A percentile compares a stretch with the other conserved stretches of the same genome.
These are phyloP conservation scores for Cotesia chilonis DNA, from an alignment of 1,140 invertebrate genomes.

Conservation along the genomic window DNA sequence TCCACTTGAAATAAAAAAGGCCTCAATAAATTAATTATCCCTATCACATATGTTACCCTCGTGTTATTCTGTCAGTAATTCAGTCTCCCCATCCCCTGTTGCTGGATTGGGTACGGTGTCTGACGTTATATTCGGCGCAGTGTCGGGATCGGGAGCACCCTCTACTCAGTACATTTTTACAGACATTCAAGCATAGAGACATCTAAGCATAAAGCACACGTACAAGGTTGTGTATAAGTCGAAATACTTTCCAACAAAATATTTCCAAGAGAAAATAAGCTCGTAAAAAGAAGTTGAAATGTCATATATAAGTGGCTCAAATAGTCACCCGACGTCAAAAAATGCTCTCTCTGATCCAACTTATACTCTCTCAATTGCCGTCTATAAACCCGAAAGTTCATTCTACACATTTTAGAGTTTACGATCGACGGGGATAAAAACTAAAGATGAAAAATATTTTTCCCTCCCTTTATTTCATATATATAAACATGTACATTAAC, in stretches of 20 bases:
- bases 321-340: constrained; percentile 5
- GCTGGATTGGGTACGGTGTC: no score
- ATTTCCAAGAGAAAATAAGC: constrained; percentile 48
- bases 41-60: no score
- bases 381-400: constrained; percentile 17
- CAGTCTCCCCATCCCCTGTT: no score
- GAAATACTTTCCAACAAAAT: constrained; percentile 49
- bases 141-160: not conserved
- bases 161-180: not conserved
- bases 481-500: constrained; percentile 10
- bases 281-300: constrained; percentile 39
- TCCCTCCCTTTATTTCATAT: not conserved
- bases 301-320: constrained; percentile 37
- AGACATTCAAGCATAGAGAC: constrained; percentile 19
- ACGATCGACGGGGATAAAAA: constrained; percentile 25
- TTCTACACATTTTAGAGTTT: constrained; percentile 31
- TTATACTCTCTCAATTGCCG: constrained; percentile 6
- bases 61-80: no score
- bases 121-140: no score
- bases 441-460: constrained; percentile 19
- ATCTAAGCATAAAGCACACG: no score
- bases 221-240: constrained; percentile 4
- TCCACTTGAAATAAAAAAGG: no score
- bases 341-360: constrained; percentile 9
- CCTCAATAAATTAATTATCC: no score